phyloP scores from a whole-genome alignment of 37 sponge, comb jelly and placozoan genomes.

The Theonella swinhoei region DNA sequence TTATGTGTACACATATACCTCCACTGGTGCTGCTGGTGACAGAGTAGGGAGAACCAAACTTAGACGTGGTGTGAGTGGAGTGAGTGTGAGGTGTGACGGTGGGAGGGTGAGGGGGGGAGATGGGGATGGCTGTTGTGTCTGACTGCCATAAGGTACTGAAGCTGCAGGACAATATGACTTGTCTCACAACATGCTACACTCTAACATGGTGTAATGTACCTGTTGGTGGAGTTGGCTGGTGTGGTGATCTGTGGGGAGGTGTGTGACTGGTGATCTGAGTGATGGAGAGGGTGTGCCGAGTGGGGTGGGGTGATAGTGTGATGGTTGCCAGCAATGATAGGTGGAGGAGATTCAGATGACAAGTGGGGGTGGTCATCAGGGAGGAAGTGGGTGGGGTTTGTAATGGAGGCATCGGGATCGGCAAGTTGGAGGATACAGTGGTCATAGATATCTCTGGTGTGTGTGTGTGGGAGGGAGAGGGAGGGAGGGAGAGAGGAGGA shows the following conservation, averaged over 20 bases:
- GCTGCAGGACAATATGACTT: too few species aligned
- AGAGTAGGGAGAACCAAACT: conserved; percentile 9
- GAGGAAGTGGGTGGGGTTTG: not conserved
- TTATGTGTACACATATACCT: conserved; percentile 19
- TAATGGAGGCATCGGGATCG: not conserved
- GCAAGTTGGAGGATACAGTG: conserved; percentile 23
- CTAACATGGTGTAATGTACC: too few species aligned
- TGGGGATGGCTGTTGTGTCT: not conserved
- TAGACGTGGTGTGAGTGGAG: conserved; percentile 3
- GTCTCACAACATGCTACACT: too few species aligned
- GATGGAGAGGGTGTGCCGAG: not conserved
- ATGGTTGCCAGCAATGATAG: not conserved
- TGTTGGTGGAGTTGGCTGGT: too few species aligned
- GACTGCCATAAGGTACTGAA: not conserved
- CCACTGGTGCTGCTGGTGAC: conserved; percentile 36
- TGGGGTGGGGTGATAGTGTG: not conserved
- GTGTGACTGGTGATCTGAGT: too few species aligned
- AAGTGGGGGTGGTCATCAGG: not conserved
- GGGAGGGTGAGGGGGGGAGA: not conserved
- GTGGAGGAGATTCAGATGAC: not conserved
- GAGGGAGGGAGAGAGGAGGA: conserved; percentile 1
- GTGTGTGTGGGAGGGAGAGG: not conserved
- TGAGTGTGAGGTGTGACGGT: not conserved
- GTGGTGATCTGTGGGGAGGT: not conserved
- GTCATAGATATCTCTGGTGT: conserved; percentile 6